Base-by-base conservation (phyloP, 2,797 vertebrate species). In the Loris lydekkerianus region DNA sequence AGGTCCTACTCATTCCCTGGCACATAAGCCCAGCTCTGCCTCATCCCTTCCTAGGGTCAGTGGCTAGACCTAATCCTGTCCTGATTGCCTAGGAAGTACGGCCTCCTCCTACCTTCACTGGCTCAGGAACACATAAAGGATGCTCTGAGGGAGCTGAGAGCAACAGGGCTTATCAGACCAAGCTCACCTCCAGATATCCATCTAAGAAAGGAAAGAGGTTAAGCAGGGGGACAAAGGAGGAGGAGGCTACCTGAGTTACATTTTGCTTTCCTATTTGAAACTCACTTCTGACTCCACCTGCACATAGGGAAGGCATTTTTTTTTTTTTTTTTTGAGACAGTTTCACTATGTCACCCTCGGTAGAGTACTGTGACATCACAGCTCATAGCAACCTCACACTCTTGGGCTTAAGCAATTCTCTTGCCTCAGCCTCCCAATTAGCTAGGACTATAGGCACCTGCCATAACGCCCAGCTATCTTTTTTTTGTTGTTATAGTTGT, bases 211-310 rank as follows among this genome's bases (percentile, higher is more conserved):
- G 49, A 80, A 84, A 46, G 43, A 84, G 25, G 58, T 69, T 53
- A n/a, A 56, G 76, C 9, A 8, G 25, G 18, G 43, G 69, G 81
- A 69, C 56, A 61, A 11, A 90, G 69, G 7, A 31, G 9, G 53
- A 84, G 10, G 78, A 95, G 73, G 27, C 25, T 43, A 56, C 29
- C 65, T 34, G 31, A 46, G 56, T 65, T 61, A 29, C 29, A n/a
- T 29, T n/a, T 82, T 76, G 58, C 69, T 91, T 94, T 94, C 81
- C 90, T 34, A 67, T 70, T 65, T 4, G 6, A 91, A 61, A 77
- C 77, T 87, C 69, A 13, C n/a, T 82, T 88, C 63, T 63, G 43
- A 96, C 53, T 60, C 69, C 77, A 86, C 49, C 37, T 34, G 10
- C 34, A 56, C 21, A 65, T 1, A 84, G 43, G 56, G 63, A 85